Percentiles rank a stretch among this genome's conserved stretches.
Conservation (phyloP, 2,888 invertebrate genomes). For the Magallana nippona region DNA sequence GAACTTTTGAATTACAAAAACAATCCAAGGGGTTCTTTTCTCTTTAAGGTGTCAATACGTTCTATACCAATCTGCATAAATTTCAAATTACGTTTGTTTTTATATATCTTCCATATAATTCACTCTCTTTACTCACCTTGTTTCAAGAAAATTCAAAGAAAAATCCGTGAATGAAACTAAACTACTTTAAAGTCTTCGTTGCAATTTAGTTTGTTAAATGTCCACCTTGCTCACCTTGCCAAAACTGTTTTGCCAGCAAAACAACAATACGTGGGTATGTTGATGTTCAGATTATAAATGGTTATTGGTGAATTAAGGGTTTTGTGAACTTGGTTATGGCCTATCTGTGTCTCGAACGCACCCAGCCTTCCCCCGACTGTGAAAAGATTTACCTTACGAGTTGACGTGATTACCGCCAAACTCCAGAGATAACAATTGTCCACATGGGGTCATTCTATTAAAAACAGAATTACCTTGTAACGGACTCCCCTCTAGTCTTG, state of each 20-base stretch:
- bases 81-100: not conserved
- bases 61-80: not conserved
- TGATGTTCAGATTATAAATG: slow-evolving; percentile 14
- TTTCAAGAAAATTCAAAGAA: not conserved
- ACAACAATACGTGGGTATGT: not conserved
- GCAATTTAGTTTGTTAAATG: not conserved
- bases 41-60: not conserved
- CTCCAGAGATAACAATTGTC: not conserved
- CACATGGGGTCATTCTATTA: not conserved
- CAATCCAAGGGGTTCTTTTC: not conserved
- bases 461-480: not conserved
- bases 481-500: not conserved
- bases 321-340: not conserved
- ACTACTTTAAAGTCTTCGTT: not conserved
- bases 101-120: not conserved
- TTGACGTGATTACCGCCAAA: not conserved
- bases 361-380: not conserved
- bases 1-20: not conserved
- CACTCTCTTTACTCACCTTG: not conserved
- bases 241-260: not conserved
- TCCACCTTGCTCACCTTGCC: not conserved
- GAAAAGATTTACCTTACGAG: not conserved
- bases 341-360: not conserved
- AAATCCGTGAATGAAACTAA: not conserved
- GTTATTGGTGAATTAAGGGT: not conserved